These are phyloP conservation scores for Argentina silus DNA, from an alignment of 2,797 vertebrate genomes.

Conservation along the genomic window DNA sequence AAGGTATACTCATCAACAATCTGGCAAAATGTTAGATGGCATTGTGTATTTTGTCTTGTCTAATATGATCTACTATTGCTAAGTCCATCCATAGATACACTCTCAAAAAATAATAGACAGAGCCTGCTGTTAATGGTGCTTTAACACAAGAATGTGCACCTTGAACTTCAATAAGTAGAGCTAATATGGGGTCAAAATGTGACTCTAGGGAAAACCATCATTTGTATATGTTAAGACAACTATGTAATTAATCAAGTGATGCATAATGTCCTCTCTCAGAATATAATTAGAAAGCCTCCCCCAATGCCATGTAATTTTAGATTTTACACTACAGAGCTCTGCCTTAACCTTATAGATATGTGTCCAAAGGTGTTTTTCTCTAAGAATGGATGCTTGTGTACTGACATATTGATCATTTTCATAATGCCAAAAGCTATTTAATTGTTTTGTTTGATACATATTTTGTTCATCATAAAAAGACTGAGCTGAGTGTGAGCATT, in stretches of 20 bases:
- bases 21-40: background rate
- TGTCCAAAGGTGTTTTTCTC: background rate
- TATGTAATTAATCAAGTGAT: slow-evolving; percentile 53
- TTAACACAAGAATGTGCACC: slow-evolving; percentile 20
- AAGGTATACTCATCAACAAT: background rate
- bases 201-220: slow-evolving; percentile 25
- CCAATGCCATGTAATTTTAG: slow-evolving; percentile 17
- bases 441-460: slow-evolving; percentile 11
- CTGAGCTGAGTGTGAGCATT: slow-evolving; percentile 19
- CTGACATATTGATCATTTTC: slow-evolving; percentile 11
- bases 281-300: slow-evolving; percentile 2
- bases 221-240: slow-evolving; percentile 45
- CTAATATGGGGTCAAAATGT: slow-evolving; percentile 34
- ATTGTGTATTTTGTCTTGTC: background rate
- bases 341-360: too few relatives aligned
- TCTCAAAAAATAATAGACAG: background rate
- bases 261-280: slow-evolving; percentile 29
- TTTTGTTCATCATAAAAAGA: slow-evolving; percentile 24
- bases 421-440: slow-evolving; percentile 15
- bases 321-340: background rate
- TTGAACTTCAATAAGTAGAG: slow-evolving; percentile 40
- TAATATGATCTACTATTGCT: background rate
- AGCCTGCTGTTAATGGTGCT: slow-evolving; percentile 12
- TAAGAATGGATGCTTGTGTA: background rate
- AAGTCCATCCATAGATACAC: background rate